Conservation (phyloP, 2,888 invertebrate species). For the Laothoe populi region DNA sequence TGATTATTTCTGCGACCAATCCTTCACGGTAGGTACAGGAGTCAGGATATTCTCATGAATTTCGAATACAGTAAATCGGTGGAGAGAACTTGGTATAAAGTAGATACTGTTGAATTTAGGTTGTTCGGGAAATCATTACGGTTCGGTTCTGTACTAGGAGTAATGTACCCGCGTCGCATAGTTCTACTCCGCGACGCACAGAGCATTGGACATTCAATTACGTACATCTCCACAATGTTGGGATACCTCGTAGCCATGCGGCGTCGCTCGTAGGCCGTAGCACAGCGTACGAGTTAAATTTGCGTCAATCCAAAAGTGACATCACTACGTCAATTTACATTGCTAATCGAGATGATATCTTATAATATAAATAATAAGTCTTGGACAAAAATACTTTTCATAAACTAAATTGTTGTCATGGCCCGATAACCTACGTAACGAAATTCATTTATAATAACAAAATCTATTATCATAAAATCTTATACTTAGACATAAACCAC, state of each 20-base stretch:
- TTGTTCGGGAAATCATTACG: slow-evolving; percentile 29
- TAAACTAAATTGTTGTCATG: slow-evolving; percentile 77
- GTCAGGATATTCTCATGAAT: slow-evolving; percentile 14
- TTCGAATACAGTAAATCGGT: slow-evolving; percentile 58
- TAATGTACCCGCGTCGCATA: slow-evolving; percentile 6
- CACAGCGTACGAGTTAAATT: slow-evolving; percentile 13
- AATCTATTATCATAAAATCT: slow-evolving; percentile 66
- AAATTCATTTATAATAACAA: slow-evolving; percentile 72
- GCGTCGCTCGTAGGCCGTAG: no score
- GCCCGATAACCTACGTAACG: slow-evolving; percentile 78
- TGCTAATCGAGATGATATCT: slow-evolving; percentile 45
- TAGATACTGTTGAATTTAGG: slow-evolving; percentile 18
- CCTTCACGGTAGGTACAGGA: slow-evolving; percentile 41
- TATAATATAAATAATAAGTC: slow-evolving; percentile 72
- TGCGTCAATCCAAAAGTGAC: slow-evolving; percentile 19
- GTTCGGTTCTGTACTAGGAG: slow-evolving; percentile 17
- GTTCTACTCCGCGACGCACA: slow-evolving; percentile 7
- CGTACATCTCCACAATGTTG: background rate
- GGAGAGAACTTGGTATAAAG: slow-evolving; percentile 64
- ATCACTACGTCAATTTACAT: slow-evolving; percentile 25
- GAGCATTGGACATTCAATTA: slow-evolving; percentile 4
- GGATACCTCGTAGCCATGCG: no score
- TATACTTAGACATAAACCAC: slow-evolving; percentile 77
- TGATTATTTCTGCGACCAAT: slow-evolving; percentile 63
- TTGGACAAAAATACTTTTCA: slow-evolving; percentile 73